phyloP scores from a whole-genome alignment of 1,140 invertebrate genomes.

The Brachystomella parvula region DNA sequence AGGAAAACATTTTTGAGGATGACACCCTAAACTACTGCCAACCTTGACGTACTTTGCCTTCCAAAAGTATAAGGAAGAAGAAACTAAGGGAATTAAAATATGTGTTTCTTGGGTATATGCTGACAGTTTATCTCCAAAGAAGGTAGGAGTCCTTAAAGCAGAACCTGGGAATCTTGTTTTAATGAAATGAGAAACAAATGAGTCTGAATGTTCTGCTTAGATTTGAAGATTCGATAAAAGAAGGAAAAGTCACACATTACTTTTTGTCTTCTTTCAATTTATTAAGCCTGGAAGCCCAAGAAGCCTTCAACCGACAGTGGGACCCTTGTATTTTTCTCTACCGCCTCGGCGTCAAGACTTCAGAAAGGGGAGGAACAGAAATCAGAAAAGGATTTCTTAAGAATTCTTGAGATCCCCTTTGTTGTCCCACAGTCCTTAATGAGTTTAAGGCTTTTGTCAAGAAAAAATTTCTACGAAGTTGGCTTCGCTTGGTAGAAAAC shows the following conservation, averaged over 20 bases:
- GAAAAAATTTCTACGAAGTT: too few relatives aligned
- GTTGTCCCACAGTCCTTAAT: background rate
- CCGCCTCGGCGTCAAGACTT: background rate
- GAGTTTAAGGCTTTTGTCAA: background rate
- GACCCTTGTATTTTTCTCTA: background rate
- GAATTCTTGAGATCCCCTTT: background rate
- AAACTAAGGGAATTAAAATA: too few relatives aligned
- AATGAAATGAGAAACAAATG: slow-evolving; percentile 11
- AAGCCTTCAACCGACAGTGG: background rate
- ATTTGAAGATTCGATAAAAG: background rate
- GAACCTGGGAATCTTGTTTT: background rate
- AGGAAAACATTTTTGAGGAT: too few relatives aligned
- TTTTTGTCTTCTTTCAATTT: background rate
- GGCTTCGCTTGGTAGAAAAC: too few relatives aligned
- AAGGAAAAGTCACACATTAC: background rate
- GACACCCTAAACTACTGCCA: too few relatives aligned
- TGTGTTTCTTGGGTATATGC: too few relatives aligned
- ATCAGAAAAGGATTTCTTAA: background rate
- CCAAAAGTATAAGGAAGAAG: too few relatives aligned
- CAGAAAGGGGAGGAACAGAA: background rate
- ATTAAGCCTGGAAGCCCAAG: background rate
- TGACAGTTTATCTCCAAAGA: too few relatives aligned
- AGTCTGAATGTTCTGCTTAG: background rate
- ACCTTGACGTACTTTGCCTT: too few relatives aligned
- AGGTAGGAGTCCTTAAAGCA: too few relatives aligned